These are phyloP conservation scores for Argyresthia albistria DNA, from an alignment of 2,888 invertebrate species.

Conservation along the genomic window DNA sequence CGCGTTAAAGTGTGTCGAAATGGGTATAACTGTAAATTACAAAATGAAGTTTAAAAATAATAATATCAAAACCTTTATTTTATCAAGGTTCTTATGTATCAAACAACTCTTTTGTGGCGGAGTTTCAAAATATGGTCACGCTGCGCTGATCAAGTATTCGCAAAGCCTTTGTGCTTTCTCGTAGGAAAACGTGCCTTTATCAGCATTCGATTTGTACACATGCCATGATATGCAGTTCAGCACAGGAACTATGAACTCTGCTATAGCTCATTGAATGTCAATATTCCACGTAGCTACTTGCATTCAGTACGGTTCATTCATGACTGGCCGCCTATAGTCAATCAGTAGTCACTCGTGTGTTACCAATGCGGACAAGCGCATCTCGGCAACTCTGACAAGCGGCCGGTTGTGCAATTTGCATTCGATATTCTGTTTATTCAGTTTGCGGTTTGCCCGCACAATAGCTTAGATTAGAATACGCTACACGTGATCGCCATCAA, in stretches of 20 bases:
- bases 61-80: too few relatives aligned
- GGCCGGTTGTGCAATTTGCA: not conserved
- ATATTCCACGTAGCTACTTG: too few relatives aligned
- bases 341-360: not conserved
- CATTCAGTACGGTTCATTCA: not conserved
- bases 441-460: not conserved
- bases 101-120: too few relatives aligned
- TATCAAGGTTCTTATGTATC: too few relatives aligned
- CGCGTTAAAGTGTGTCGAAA: too few relatives aligned
- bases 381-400: not conserved
- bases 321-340: not conserved
- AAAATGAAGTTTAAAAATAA: too few relatives aligned
- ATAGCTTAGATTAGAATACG: not conserved
- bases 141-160: too few relatives aligned
- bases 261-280: not conserved
- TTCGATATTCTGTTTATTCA: not conserved
- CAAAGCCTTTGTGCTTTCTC: too few relatives aligned
- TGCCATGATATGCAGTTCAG: not conserved
- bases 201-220: not conserved
- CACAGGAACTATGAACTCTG: not conserved
- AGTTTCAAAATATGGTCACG: too few relatives aligned
- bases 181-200: not conserved
- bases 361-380: not conserved
- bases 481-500: not conserved
- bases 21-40: too few relatives aligned